Evolutionary conservation across 1,140 invertebrate genomes (phyloP).

Genomic region (Eulimnadia texana): DNA sequence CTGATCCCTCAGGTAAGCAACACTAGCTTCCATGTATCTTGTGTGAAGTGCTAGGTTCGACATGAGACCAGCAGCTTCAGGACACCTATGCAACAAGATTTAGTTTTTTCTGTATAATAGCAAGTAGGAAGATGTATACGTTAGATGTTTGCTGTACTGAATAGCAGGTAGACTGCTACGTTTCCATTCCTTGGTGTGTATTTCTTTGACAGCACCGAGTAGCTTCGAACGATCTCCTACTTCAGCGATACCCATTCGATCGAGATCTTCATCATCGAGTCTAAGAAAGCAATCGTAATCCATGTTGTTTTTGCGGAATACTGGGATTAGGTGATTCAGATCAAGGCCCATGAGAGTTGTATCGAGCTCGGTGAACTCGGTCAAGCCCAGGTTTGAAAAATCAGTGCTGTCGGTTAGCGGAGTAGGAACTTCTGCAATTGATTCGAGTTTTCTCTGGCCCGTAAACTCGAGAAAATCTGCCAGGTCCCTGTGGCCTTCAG

Average conservation of each 20-base stretch:
- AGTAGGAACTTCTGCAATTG: not conserved
- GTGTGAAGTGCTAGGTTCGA: slow-evolving; percentile 31
- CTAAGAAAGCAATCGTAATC: slow-evolving; percentile 28
- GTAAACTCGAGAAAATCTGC: slow-evolving; percentile 18
- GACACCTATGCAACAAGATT: slow-evolving; percentile 25
- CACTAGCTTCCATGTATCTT: slow-evolving; percentile 29
- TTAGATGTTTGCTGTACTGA: slow-evolving; percentile 28
- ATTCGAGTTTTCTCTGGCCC: slow-evolving; percentile 9
- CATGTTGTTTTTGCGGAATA: slow-evolving; percentile 30
- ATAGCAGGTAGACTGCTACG: slow-evolving; percentile 30
- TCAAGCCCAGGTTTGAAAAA: not conserved
- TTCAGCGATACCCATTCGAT: slow-evolving; percentile 28
- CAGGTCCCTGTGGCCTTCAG: slow-evolving; percentile 16
- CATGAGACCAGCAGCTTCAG: slow-evolving; percentile 31
- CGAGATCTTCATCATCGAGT: slow-evolving; percentile 31
- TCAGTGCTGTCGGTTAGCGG: not conserved
- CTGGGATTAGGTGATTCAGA: slow-evolving; percentile 24
- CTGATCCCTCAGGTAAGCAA: slow-evolving; percentile 30
- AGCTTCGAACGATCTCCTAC: slow-evolving; percentile 33
- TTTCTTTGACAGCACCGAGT: slow-evolving; percentile 29
- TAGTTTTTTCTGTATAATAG: not conserved
- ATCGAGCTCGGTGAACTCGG: slow-evolving; percentile 28
- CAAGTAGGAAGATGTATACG: slow-evolving; percentile 21
- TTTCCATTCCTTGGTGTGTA: slow-evolving; percentile 35
- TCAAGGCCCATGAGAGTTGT: slow-evolving; percentile 32